Base-by-base conservation (phyloP, 2,113 vertebrate species). In the Turnix velox region DNA sequence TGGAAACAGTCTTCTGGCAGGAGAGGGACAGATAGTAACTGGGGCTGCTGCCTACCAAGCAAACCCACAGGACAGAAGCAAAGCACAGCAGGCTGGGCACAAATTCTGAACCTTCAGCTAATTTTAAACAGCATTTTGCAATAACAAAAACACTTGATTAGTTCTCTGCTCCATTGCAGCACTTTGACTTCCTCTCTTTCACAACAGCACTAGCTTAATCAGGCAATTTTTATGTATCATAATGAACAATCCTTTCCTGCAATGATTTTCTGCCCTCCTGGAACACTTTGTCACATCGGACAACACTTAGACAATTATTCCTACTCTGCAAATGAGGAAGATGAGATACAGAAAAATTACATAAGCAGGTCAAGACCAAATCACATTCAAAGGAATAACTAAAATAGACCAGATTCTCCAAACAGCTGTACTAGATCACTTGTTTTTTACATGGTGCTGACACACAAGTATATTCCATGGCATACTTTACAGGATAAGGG, bases 1-100 rank as follows among this genome's bases (percentile, higher is more conserved):
- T 80, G 82, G 67, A 85, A 91, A 85, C 45, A 85, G 54, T 87
- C 78, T 91, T 85, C 89, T 94, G 87, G 78, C 78, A 46, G 72
- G 24, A 96, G 31, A 0, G 35, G 55, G 58, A 89, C 8, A 7
- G 81, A 72, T 61, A 71, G 7, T 76, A 79, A 51, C 48, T 58
- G 67, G 27, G n/a, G 43, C 58, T 91, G 58, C 66, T 83, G 54
- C 58, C 58, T 40, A 12, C 42, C 2, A 28, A 69, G 35, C 15
- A 51, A 58, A 91, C 46, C 52, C 46, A 52, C 35, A 76, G 58
- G 67, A 49, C 45, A 73, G 69, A 68, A 76, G 73, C 18, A 62
- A 89, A 85, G 35, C 49, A 57, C 4, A 2, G 39, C 28, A 77
- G 78, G 22, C 22, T 71, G 66, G 62, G 65, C 46, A 42, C 62